These are phyloP conservation scores for Alligator mississippiensis DNA, from an alignment of 2,113 vertebrate species.

Conservation along the genomic window DNA sequence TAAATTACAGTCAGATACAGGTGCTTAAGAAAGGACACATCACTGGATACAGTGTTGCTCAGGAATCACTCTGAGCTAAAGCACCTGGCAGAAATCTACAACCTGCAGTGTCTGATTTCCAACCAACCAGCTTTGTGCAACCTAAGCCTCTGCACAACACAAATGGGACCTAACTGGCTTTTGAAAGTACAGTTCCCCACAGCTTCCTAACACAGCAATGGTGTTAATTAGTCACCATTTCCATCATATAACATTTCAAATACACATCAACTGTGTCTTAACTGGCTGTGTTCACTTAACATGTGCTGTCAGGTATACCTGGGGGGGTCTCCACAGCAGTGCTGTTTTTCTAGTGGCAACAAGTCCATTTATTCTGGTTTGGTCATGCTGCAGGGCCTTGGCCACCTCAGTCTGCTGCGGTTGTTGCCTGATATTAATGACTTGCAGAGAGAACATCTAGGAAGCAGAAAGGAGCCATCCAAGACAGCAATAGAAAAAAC, in stretches of 20 bases:
- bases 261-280: not conserved
- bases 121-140: not conserved
- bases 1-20: not conserved
- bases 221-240: not conserved
- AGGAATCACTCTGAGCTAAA: too few relatives aligned
- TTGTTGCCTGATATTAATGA: not conserved
- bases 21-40: too few relatives aligned
- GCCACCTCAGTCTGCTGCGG: fast-evolving
- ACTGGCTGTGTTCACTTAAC: not conserved
- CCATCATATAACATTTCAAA: too few relatives aligned
- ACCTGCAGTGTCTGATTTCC: too few relatives aligned
- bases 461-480: not conserved
- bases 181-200: not conserved
- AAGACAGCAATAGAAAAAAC: not conserved
- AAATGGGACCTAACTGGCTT: not conserved
- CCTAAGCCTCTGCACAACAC: fast-evolving
- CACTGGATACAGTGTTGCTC: too few relatives aligned
- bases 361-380: fast-evolving
- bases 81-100: too few relatives aligned
- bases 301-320: too few relatives aligned
- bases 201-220: not conserved
- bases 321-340: too few relatives aligned
- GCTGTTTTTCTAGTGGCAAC: too few relatives aligned
- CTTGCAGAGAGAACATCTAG: not conserved
- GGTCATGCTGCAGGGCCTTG: fast-evolving